Percentiles rank a stretch among this genome's conserved stretches.
Conservation (phyloP, 2,113 vertebrate genomes). For the Sphyrna mokarran region DNA sequence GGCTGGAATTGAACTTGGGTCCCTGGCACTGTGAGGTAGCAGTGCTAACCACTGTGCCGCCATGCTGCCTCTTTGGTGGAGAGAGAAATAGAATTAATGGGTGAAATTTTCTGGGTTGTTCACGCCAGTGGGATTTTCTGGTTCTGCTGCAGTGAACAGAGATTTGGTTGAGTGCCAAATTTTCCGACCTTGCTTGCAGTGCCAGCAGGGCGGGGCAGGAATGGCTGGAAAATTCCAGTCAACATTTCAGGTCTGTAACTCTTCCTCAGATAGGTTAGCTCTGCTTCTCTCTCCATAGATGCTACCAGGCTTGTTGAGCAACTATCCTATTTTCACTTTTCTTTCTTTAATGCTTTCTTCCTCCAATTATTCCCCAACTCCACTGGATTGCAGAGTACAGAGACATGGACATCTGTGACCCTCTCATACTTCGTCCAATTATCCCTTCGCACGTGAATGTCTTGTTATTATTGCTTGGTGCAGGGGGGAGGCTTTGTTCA, state of each 20-base stretch:
- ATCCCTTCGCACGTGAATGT: not conserved
- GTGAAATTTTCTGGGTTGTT: too few species aligned
- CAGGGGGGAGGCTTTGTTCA: not conserved
- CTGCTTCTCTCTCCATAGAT: not conserved
- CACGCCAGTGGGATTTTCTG: too few species aligned
- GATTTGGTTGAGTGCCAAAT: too few species aligned
- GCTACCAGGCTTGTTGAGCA: not conserved
- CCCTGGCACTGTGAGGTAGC: too few species aligned
- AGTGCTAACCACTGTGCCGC: too few species aligned
- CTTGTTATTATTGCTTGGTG: not conserved
- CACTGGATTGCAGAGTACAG: not conserved
- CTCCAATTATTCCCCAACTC: not conserved
- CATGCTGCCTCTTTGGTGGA: not conserved
- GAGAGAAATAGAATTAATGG: not conserved
- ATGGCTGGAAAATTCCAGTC: too few species aligned
- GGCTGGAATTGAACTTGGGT: too few species aligned
- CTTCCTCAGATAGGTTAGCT: not conserved
- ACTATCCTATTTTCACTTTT: not conserved
- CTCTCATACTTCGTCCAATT: not conserved
- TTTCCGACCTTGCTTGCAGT: too few species aligned
- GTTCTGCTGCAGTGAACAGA: too few species aligned
- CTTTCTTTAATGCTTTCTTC: not conserved
- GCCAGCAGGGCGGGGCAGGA: too few species aligned
- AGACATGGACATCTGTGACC: not conserved
- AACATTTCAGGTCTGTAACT: not conserved